Evolutionary conservation across 2,797 vertebrate genomes (phyloP).

Genomic region (Gorsachius magnificus): DNA sequence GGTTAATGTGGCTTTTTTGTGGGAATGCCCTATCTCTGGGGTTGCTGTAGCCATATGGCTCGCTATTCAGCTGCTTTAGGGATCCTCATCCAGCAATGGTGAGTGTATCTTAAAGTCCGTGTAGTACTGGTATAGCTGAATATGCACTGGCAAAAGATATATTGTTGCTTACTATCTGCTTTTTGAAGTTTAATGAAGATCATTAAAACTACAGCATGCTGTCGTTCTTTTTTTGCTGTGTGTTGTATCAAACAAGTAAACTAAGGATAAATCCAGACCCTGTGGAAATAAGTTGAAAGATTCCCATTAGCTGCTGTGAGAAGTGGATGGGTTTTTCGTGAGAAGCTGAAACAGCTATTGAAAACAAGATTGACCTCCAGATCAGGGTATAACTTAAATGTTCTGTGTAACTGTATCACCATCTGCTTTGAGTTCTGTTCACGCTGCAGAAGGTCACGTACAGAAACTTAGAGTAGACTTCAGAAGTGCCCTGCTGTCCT

Average conservation of each 20-base stretch:
- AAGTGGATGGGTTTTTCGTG: background rate
- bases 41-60: background rate
- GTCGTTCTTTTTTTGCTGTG: background rate
- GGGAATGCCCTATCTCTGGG: background rate
- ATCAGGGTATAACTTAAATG: background rate
- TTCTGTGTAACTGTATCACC: constrained; percentile 3
- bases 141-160: background rate
- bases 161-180: background rate
- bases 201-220: background rate
- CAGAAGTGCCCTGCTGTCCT: background rate
- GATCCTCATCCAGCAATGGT: background rate
- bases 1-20: background rate
- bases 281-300: background rate
- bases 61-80: background rate
- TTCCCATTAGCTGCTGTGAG: background rate
- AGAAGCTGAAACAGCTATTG: background rate
- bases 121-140: background rate
- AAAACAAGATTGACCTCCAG: constrained; percentile 43
- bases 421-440: constrained; percentile 40
- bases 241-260: background rate
- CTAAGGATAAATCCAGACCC: background rate
- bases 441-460: background rate
- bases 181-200: background rate
- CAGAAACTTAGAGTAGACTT: background rate
- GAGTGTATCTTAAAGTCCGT: background rate